Conservation (phyloP, 2,797 vertebrate species). For the Protosalanx chinensis region DNA sequence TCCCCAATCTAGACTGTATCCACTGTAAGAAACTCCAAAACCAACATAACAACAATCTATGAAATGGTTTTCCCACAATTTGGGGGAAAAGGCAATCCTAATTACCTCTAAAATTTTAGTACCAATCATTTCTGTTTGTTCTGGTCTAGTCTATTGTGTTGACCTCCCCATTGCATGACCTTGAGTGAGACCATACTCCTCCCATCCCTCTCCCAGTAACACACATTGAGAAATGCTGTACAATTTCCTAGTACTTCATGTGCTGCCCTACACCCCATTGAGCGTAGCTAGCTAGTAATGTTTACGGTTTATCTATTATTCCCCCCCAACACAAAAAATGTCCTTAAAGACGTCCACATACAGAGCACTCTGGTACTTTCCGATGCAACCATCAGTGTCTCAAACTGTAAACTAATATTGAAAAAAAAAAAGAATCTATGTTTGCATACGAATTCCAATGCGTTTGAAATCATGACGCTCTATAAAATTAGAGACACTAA, state of each 20-base stretch:
- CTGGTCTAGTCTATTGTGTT: no score
- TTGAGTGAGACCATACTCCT: conserved; percentile 15
- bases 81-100: neutral
- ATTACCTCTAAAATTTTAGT: neutral
- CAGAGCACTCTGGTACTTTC: neutral
- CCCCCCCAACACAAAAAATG: neutral
- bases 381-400: neutral
- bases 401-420: neutral
- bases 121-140: neutral
- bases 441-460: neutral
- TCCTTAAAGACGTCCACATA: conserved; percentile 14
- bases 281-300: conserved; percentile 16
- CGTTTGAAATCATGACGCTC: neutral
- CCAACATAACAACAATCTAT: neutral
- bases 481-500: neutral
- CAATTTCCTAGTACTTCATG: conserved; percentile 24
- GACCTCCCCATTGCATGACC: neutral
- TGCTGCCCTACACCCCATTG: conserved; percentile 20
- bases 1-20: neutral
- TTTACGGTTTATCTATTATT: conserved; percentile 27
- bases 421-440: neutral
- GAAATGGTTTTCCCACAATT: neutral
- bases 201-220: neutral
- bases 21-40: neutral
- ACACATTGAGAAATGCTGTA: conserved; percentile 49